Conservation (phyloP, 2,888 invertebrate genomes). For the Octonoba sinensis region DNA sequence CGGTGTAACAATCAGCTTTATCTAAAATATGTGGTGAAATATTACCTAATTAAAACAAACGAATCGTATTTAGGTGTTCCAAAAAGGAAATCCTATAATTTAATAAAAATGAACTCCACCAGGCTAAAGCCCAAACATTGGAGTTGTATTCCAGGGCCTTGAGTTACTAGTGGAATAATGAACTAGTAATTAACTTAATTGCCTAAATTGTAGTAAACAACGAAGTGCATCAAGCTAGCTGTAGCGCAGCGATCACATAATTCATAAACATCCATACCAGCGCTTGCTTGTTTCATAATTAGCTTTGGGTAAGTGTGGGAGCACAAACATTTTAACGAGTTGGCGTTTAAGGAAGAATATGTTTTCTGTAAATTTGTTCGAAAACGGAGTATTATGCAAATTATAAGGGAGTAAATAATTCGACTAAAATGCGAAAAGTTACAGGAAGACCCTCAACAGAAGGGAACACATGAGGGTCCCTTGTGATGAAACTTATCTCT, state of each 20-base stretch:
- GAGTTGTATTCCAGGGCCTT: constrained; percentile 21
- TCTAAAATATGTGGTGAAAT: constrained; percentile 20
- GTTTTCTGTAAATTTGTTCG: constrained; percentile 33
- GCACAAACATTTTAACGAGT: constrained; percentile 38
- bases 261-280: constrained; percentile 7
- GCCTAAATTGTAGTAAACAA: constrained; percentile 52
- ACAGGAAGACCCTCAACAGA: no score
- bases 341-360: constrained; percentile 24
- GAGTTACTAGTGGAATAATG: constrained; percentile 40
- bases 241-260: constrained; percentile 34
- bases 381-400: constrained; percentile 31
- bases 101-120: constrained; percentile 39
- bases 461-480: no score
- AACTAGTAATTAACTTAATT: constrained; percentile 57
- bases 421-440: background rate
- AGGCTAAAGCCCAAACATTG: background rate
- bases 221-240: constrained; percentile 35
- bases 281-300: constrained; percentile 40
- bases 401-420: constrained; percentile 25
- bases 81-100: constrained; percentile 28
- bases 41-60: constrained; percentile 42
- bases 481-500: no score
- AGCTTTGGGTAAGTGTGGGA: constrained; percentile 35
- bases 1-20: no score
- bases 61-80: constrained; percentile 11